These are phyloP conservation scores for Channa maculata DNA, from an alignment of 2,113 vertebrate genomes.

Conservation along the genomic window DNA sequence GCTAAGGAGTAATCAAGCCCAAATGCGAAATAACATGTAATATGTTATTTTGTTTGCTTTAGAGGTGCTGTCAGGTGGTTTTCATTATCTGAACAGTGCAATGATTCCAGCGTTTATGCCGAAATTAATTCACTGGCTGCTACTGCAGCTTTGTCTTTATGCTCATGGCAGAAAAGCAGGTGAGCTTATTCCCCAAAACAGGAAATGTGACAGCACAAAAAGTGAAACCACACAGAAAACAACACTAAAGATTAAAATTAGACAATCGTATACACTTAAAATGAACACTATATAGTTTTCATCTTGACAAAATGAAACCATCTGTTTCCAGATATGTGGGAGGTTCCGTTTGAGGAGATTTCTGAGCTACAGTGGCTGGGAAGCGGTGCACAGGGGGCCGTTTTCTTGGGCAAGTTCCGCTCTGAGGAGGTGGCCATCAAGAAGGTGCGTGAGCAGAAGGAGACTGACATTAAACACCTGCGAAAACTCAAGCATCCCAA, in stretches of 20 bases:
- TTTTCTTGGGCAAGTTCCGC: conserved; percentile 96
- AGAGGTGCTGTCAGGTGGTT: no score
- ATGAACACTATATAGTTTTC: neutral
- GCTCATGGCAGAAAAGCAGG: no score
- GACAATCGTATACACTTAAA: neutral
- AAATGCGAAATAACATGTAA: neutral
- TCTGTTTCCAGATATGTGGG: conserved; percentile 91
- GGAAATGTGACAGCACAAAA: neutral
- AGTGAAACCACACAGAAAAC: neutral
- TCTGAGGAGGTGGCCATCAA: conserved; percentile 98
- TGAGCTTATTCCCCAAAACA: no score
- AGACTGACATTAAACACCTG: conserved; percentile 98
- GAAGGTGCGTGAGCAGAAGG: conserved; percentile 98
- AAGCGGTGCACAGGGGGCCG: conserved; percentile 96
- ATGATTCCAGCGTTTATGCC: no score
- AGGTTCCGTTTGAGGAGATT: conserved; percentile 98
- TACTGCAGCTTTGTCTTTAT: neutral
- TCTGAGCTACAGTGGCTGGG: conserved; percentile 99
- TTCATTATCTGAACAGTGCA: no score
- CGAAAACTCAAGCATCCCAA: conserved; percentile 97
- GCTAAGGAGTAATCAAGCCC: no score
- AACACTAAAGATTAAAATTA: neutral
- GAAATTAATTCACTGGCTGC: neutral
- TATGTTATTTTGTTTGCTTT: neutral
- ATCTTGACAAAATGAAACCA: conserved; percentile 4